A percentile compares a stretch with the other conserved stretches of the same genome.
Conservation (phyloP, 2,113 vertebrate genomes). For the Eretmochelys imbricata region DNA sequence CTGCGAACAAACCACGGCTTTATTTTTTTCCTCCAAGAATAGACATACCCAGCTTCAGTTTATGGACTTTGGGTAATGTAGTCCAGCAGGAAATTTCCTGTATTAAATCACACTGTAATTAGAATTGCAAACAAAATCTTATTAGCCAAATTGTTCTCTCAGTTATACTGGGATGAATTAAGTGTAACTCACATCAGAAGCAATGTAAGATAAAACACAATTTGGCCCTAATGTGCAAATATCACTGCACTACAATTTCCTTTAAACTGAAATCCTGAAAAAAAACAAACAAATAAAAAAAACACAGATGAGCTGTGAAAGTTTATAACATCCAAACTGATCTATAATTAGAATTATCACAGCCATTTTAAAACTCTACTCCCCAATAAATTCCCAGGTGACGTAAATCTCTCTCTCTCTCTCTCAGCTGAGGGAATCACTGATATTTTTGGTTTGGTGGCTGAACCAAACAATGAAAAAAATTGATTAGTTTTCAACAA, state of each 20-base stretch:
- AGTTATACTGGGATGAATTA: neutral
- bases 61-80: neutral
- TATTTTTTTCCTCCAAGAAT: neutral
- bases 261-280: neutral
- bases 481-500: too few species aligned
- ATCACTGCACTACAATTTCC: neutral
- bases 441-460: too few species aligned
- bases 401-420: neutral
- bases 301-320: neutral
- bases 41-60: neutral
- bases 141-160: neutral
- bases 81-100: neutral
- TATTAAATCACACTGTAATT: neutral
- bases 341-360: neutral
- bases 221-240: neutral
- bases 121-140: neutral
- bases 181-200: neutral
- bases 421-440: too few species aligned
- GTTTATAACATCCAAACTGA: neutral
- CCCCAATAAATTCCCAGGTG: neutral
- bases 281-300: neutral
- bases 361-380: neutral
- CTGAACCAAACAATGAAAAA: too few species aligned
- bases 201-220: neutral
- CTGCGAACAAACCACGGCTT: neutral